Conservation (phyloP, 2,797 vertebrate genomes). For the Hyperoplus lanceolatus region DNA sequence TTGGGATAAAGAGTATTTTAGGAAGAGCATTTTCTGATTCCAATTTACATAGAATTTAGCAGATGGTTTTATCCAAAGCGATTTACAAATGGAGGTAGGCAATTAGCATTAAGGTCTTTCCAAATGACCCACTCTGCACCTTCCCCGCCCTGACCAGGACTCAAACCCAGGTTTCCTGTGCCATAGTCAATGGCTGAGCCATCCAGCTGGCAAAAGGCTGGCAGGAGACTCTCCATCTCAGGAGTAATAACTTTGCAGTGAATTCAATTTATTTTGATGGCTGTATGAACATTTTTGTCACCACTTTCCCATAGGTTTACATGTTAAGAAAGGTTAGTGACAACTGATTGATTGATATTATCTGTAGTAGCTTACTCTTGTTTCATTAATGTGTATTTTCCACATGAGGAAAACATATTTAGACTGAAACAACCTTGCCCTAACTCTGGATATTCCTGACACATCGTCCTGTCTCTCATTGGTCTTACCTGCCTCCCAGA, state of each 20-base stretch:
- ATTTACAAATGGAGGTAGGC: too few species aligned
- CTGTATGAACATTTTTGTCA: background rate
- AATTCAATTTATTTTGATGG: background rate
- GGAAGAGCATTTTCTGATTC: background rate
- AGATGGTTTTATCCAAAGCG: too few species aligned
- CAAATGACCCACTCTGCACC: too few species aligned
- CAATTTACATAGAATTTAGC: too few species aligned
- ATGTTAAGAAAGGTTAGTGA: background rate
- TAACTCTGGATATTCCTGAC: background rate
- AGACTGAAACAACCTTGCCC: background rate
- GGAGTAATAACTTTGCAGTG: background rate
- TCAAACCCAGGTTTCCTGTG: too few species aligned
- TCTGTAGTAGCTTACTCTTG: background rate
- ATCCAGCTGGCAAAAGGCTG: background rate
- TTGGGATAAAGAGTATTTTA: background rate
- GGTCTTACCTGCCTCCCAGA: constrained; percentile 72
- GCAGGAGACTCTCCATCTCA: background rate
- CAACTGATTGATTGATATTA: background rate
- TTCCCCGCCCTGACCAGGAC: too few species aligned
- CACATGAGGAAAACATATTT: background rate
- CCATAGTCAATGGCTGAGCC: too few species aligned
- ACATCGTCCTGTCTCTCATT: background rate
- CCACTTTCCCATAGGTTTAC: background rate
- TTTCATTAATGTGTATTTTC: background rate
- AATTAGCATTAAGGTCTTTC: too few species aligned